These are phyloP conservation scores for Rhodophaea formosa DNA, from an alignment of 2,888 invertebrate genomes.

Conservation along the genomic window DNA sequence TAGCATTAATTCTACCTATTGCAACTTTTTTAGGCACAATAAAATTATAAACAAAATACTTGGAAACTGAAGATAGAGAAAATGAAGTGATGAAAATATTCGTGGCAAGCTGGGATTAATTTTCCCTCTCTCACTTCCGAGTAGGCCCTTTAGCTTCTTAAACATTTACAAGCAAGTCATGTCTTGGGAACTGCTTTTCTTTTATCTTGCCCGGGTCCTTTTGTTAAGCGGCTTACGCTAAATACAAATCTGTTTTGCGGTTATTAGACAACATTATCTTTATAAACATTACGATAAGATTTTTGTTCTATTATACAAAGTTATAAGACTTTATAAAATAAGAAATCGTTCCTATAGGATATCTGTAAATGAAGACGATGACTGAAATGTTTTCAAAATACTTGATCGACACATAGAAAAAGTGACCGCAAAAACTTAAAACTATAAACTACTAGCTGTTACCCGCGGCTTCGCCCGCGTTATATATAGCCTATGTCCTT, in stretches of 20 bases:
- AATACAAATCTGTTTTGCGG: slow-evolving; percentile 12
- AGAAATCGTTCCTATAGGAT: no score
- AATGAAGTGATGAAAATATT: background rate
- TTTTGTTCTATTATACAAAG: background rate
- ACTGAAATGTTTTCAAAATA: no score
- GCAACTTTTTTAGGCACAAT: no score
- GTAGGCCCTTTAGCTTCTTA: background rate
- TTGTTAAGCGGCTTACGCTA: slow-evolving; percentile 6
- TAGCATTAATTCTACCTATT: no score
- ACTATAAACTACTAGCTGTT: no score
- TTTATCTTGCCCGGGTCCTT: background rate
- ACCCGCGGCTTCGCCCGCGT: no score
- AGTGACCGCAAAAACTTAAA: no score
- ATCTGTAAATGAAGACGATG: no score
- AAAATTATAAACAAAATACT: background rate
- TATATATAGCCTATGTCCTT: no score
- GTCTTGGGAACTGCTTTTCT: slow-evolving; percentile 4
- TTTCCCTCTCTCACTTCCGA: slow-evolving; percentile 6
- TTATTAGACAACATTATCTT: slow-evolving; percentile 5
- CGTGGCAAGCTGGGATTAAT: background rate
- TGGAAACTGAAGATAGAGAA: background rate
- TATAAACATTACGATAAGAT: background rate
- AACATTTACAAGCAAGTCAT: slow-evolving; percentile 8
- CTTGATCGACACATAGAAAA: no score
- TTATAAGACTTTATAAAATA: no score